Percentiles rank a stretch among this genome's conserved stretches.
Evolutionary conservation across 2,888 invertebrate species (phyloP).

Genomic region (Platerodrilus igneus): DNA sequence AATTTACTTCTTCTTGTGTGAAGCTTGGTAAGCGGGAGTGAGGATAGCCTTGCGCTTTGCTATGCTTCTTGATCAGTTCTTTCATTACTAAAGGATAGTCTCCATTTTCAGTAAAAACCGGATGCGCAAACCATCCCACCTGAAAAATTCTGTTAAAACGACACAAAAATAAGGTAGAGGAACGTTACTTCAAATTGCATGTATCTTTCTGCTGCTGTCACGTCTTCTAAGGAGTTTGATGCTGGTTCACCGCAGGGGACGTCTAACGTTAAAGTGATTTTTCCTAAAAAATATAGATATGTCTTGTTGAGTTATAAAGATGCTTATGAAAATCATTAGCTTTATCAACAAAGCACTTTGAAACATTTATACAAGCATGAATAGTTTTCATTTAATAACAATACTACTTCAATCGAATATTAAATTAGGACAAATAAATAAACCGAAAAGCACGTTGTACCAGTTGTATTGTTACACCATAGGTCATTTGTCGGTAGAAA

Average conservation of each 20-base stretch:
- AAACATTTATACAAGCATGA: no score
- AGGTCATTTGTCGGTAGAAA: no score
- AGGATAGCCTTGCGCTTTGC: constrained; percentile 52
- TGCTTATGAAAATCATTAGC: background rate
- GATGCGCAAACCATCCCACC: constrained; percentile 54
- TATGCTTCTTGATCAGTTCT: constrained; percentile 52
- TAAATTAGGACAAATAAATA: no score
- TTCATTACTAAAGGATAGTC: constrained; percentile 57
- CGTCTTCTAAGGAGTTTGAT: constrained; percentile 51
- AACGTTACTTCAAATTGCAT: constrained; percentile 54
- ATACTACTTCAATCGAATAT: no score
- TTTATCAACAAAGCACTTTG: background rate
- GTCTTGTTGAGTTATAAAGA: no score
- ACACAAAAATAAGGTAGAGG: no score
- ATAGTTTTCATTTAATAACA: no score
- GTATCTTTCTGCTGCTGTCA: constrained; percentile 56
- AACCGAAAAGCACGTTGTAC: no score
- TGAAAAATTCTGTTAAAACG: constrained; percentile 12
- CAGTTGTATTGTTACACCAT: no score
- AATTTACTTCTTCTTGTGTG: constrained; percentile 48
- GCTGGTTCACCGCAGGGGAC: constrained; percentile 59
- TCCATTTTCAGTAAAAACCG: constrained; percentile 53
- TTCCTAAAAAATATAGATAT: constrained; percentile 49
- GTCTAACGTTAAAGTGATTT: constrained; percentile 59
- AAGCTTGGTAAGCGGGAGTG: constrained; percentile 57